Conservation (phyloP, 1,140 invertebrate species). For the Stenopsyche tienmushanensis region DNA sequence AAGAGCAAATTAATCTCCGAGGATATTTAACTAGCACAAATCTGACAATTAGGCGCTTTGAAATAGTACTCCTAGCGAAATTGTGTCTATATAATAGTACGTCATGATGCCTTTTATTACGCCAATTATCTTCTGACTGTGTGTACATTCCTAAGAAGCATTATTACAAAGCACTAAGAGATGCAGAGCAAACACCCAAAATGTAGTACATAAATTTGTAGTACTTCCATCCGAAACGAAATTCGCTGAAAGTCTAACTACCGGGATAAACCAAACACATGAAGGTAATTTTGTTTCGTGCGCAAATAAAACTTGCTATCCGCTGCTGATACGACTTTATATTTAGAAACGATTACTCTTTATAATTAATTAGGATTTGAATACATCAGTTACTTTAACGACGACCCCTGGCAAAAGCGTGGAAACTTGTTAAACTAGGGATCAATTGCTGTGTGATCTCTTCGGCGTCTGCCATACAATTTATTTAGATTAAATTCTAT, state of each 20-base stretch:
- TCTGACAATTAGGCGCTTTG: background rate
- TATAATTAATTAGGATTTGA: no score
- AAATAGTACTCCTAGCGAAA: background rate
- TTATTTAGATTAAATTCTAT: no score
- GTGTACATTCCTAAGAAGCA: constrained; percentile 1
- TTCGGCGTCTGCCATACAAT: no score
- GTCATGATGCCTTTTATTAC: constrained; percentile 20
- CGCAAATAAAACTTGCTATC: background rate
- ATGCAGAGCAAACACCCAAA: constrained; percentile 1
- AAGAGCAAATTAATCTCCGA: constrained; percentile 1
- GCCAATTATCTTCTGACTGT: constrained; percentile 17
- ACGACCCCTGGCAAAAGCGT: no score
- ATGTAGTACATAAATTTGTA: background rate
- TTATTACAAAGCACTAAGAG: constrained; percentile 13
- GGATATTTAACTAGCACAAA: constrained; percentile 13
- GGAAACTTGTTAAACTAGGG: no score
- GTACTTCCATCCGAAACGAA: background rate
- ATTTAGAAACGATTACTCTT: no score
- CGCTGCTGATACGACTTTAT: no score
- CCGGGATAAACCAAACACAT: no score
- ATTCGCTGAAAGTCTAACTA: no score
- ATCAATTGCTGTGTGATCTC: no score
- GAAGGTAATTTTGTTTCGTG: background rate
- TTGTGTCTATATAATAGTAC: constrained; percentile 3
- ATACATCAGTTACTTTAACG: no score